Conservation (phyloP, 2,113 vertebrate genomes). For the Microcebus tavaratra region DNA sequence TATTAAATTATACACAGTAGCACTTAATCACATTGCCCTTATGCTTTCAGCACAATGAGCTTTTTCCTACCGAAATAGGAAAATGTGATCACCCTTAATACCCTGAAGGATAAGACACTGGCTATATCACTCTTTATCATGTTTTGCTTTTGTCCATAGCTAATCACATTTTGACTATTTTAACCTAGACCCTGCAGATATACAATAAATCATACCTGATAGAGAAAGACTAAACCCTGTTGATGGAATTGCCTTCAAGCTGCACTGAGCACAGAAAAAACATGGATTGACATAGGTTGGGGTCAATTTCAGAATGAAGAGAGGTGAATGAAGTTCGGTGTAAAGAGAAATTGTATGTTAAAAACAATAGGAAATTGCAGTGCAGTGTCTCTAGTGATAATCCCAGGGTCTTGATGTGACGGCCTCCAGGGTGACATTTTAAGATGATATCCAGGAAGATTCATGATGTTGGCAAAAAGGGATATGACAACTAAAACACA, state of each 20-base stretch:
- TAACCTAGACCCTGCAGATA: slow-evolving; percentile 60
- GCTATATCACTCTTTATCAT: slow-evolving; percentile 14
- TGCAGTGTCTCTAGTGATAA: background rate
- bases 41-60: slow-evolving; percentile 4
- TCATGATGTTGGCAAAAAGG: background rate
- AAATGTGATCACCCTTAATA: slow-evolving; percentile 55
- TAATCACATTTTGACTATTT: slow-evolving; percentile 63
- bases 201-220: slow-evolving; percentile 59
- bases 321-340: slow-evolving; percentile 25
- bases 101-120: slow-evolving; percentile 45
- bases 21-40: slow-evolving; percentile 44
- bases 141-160: slow-evolving; percentile 57
- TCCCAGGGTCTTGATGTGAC: background rate
- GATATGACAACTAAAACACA: background rate
- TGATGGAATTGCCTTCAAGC: slow-evolving; percentile 55
- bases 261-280: slow-evolving; percentile 19
- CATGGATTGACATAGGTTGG: background rate
- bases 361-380: background rate
- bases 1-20: slow-evolving; percentile 48
- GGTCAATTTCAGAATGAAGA: slow-evolving; percentile 46
- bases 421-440: background rate
- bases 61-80: slow-evolving; percentile 11
- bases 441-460: background rate
- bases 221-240: slow-evolving; percentile 51
- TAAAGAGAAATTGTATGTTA: background rate